Conservation (phyloP, 2,888 invertebrate species). For the Pseudococcus longispinus region DNA sequence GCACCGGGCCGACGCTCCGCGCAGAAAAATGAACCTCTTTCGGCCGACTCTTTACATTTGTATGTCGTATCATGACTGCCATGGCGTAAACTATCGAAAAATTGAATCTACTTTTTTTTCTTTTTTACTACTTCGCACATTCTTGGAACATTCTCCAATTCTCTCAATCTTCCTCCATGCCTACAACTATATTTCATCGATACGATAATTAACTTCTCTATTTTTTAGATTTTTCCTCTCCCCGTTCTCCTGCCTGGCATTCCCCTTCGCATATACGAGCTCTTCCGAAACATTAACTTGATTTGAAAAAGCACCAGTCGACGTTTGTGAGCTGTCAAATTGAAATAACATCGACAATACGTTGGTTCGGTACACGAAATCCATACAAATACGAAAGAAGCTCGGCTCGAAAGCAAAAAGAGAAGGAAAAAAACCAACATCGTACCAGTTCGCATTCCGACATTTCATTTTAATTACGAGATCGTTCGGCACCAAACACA, state of each 20-base stretch:
- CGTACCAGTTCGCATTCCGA: not conserved
- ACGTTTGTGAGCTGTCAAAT: conserved; percentile 8
- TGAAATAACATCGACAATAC: conserved; percentile 12
- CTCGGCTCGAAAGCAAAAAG: too few relatives aligned
- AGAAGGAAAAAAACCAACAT: not conserved
- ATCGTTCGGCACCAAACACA: not conserved
- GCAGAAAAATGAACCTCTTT: not conserved
- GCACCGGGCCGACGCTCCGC: conserved; percentile 52
- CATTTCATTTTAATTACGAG: conserved; percentile 12
- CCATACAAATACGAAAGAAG: not conserved
- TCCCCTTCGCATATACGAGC: not conserved
- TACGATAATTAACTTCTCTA: conserved; percentile 12
- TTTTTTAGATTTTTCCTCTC: not conserved
- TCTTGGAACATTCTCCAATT: not conserved
- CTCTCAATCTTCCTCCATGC: not conserved
- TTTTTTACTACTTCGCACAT: not conserved
- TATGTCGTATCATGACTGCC: too few relatives aligned
- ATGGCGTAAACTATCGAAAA: not conserved
- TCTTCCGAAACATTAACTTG: conserved; percentile 11
- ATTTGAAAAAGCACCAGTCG: conserved; percentile 3
- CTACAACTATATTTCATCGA: not conserved
- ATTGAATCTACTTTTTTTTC: not conserved
- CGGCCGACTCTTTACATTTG: not conserved
- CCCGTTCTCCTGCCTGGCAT: not conserved
- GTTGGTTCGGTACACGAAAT: not conserved